Evolutionary conservation across 2,888 invertebrate genomes (phyloP).

Genomic region (Lepas anatifera): DNA sequence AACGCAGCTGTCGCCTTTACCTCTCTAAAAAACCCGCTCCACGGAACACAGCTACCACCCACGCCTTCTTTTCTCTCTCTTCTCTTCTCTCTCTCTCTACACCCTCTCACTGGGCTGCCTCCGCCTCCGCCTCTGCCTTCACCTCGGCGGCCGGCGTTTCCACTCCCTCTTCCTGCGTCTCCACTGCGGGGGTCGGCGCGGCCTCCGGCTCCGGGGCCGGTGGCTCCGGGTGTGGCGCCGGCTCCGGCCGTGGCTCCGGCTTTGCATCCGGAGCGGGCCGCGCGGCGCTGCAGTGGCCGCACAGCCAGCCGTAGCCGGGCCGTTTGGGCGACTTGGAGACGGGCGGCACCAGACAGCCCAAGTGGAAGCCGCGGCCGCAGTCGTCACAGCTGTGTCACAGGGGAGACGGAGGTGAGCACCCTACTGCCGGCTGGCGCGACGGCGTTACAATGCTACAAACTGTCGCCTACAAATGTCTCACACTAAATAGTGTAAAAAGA

Average conservation of each 20-base stretch:
- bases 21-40: no score
- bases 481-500: no score
- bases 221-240: neutral
- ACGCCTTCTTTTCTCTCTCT: no score
- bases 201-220: neutral
- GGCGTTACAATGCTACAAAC: no score
- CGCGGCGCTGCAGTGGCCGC: conserved; percentile 21
- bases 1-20: no score
- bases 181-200: neutral
- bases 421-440: no score
- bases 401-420: no score
- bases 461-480: no score
- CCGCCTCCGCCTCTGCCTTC: no score
- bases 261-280: neutral
- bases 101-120: no score
- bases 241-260: neutral
- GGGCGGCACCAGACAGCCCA: conserved; percentile 84
- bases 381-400: conserved; percentile 27
- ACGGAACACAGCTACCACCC: no score
- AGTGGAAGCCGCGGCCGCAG: conserved; percentile 80
- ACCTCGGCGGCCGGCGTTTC: neutral
- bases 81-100: no score
- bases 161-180: neutral
- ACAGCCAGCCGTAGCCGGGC: conserved; percentile 25
- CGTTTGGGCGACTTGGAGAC: conserved; percentile 35